Evolutionary conservation across 2,797 vertebrate species (phyloP), one percentile per base, ranked within the genome.

Genomic region (Sebastes dallii): DNA sequence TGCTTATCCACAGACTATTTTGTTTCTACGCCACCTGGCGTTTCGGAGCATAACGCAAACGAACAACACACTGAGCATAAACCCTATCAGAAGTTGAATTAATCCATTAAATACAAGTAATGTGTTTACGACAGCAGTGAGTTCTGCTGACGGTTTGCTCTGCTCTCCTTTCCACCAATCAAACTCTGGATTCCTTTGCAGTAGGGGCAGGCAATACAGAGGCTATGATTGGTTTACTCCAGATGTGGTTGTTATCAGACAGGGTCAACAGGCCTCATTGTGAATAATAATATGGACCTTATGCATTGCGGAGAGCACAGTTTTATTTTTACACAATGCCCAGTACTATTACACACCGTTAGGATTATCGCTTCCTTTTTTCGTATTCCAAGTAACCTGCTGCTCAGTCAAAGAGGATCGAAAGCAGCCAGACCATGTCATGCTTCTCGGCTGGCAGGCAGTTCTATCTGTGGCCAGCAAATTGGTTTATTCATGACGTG

Each of bases 401-500:
- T 60, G 76, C 34, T 75, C 42, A 65, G 14, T 72, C n/a, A 72
- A 65, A 75, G 24, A 81, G 29, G 24, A 68, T 25, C 32, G 54
- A 65, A 62, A 73, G 42, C 61, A 42, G 56, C 16, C 8, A 67
- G 81, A 78, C 36, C 36, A 16, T 68, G 54, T 54, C 59, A 72
- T 60, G 20, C 36, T 75, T 65, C 65, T 55, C 59, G 66, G 60
- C 22, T 82, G 20, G 14, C 13, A 62, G n/a, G 62, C 66, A 50
- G 32, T 72, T 78, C 55, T 50, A 55, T 82, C 39, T 61, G 59
- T 52, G 13, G 24, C 39, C 52, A 72, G 67, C 32, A 75, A 70
- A 78, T 68, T 79, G 34, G 10, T 67, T 88, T 85, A 81, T 88
- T 85, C 68, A 76, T 82, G 36, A 72, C 30, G 30, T 34, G 1